These are phyloP conservation scores for Equus przewalskii DNA, from an alignment of 2,113 vertebrate species.

Conservation along the genomic window DNA sequence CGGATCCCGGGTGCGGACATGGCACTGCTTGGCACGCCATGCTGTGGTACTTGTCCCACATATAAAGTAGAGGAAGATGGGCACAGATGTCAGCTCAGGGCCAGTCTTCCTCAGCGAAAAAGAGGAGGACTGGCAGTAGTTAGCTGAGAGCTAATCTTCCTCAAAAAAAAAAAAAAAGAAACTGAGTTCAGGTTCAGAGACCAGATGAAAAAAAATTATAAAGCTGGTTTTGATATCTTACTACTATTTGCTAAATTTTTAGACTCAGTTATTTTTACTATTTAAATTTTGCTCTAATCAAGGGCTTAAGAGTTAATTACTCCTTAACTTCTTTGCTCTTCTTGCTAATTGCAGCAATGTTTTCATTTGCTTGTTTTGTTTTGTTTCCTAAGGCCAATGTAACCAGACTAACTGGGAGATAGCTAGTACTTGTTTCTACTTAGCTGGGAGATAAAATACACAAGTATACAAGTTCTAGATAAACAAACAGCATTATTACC, in stretches of 20 bases:
- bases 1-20: no score
- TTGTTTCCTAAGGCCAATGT: neutral
- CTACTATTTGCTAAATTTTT: neutral
- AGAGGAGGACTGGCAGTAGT: no score
- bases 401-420: neutral
- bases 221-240: neutral
- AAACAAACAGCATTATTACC: neutral
- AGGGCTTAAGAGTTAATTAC: neutral
- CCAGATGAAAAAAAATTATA: neutral
- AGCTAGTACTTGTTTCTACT: neutral
- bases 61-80: no score
- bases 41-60: no score
- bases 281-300: constrained; percentile 36
- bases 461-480: neutral
- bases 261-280: neutral
- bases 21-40: no score
- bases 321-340: constrained; percentile 16
- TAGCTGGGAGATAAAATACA: neutral
- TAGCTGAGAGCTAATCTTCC: no score
- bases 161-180: neutral
- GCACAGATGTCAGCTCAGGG: no score
- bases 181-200: neutral
- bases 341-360: neutral
- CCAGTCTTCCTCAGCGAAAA: no score
- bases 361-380: constrained; percentile 21